A percentile compares a stretch with the other conserved stretches of the same genome.
phyloP scores from a whole-genome alignment of 2,888 invertebrate species.

The Uloborus plumipes region DNA sequence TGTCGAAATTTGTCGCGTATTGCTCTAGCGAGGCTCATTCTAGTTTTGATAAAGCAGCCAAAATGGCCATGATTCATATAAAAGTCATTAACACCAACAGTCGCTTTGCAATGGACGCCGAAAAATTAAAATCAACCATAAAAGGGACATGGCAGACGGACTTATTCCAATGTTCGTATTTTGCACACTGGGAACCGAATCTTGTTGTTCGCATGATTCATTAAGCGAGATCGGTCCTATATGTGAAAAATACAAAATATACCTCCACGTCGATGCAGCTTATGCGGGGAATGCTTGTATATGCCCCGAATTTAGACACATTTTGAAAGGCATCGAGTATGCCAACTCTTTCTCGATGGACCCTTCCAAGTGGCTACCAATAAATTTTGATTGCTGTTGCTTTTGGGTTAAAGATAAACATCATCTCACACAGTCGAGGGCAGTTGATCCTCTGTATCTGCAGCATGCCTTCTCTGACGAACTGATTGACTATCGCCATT shows the following conservation, averaged over 20 bases:
- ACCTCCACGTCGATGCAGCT: constrained; percentile 95
- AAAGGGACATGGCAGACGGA: constrained; percentile 90
- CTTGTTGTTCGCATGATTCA: constrained; percentile 91
- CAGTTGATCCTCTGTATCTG: constrained; percentile 96
- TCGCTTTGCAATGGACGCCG: constrained; percentile 83
- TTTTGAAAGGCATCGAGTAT: constrained; percentile 77
- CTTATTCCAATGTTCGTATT: constrained; percentile 96
- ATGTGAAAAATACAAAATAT: constrained; percentile 78
- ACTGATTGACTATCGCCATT: constrained; percentile 78
- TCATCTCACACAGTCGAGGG: constrained; percentile 90
- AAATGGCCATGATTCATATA: constrained; percentile 91
- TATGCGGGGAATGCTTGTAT: constrained; percentile 97
- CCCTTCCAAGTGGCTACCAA: constrained; percentile 96
- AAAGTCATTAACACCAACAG: constrained; percentile 90
- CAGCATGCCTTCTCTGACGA: constrained; percentile 86
- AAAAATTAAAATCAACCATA: constrained; percentile 81
- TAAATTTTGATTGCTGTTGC: constrained; percentile 96
- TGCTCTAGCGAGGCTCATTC: constrained; percentile 80
- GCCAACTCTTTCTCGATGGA: constrained; percentile 98
- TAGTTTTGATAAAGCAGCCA: constrained; percentile 92
- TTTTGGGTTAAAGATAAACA: constrained; percentile 86
- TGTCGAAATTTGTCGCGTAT: constrained; percentile 90
- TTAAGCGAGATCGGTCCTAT: constrained; percentile 88
- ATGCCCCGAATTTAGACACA: constrained; percentile 92
- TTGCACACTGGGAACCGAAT: constrained; percentile 95